Percentiles rank a stretch among this genome's conserved stretches.
Evolutionary conservation across 2,888 invertebrate genomes (phyloP).

Genomic region (Drosophila cyrtoloma): DNA sequence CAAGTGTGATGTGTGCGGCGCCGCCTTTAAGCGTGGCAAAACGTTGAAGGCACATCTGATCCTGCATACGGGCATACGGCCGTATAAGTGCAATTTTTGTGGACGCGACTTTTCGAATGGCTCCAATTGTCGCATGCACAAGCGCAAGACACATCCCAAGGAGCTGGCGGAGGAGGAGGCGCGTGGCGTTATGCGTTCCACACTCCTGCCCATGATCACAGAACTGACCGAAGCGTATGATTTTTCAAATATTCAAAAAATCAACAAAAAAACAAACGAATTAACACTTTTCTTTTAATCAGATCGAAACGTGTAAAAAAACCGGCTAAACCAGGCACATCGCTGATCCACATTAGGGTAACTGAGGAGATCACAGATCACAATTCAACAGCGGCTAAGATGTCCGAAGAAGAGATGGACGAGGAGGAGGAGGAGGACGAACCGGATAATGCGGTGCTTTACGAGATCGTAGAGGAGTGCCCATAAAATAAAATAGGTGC

Average conservation of each 20-base stretch:
- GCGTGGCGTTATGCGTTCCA: slow-evolving; percentile 76
- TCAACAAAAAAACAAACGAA: background rate
- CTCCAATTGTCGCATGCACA: slow-evolving; percentile 85
- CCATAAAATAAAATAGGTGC: slow-evolving; percentile 15
- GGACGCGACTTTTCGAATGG: slow-evolving; percentile 84
- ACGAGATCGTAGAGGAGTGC: slow-evolving; percentile 63
- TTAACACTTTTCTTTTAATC: background rate
- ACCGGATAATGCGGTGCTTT: slow-evolving; percentile 39
- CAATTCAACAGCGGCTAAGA: background rate
- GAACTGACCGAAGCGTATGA: slow-evolving; percentile 83
- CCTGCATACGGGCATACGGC: slow-evolving; percentile 84
- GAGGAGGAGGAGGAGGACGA: slow-evolving; percentile 27
- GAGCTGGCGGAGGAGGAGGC: slow-evolving; percentile 85
- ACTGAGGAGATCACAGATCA: slow-evolving; percentile 26
- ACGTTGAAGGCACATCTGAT: slow-evolving; percentile 85
- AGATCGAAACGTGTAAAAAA: slow-evolving; percentile 69
- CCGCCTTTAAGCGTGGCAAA: slow-evolving; percentile 84
- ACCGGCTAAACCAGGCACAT: slow-evolving; percentile 57
- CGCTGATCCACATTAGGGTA: slow-evolving; percentile 25
- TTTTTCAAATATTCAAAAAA: too few relatives aligned
- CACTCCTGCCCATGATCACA: slow-evolving; percentile 82
- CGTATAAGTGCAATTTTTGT: slow-evolving; percentile 85
- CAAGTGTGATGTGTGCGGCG: slow-evolving; percentile 84
- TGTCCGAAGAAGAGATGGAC: slow-evolving; percentile 23
- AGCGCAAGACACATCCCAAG: slow-evolving; percentile 83